phyloP scores from a whole-genome alignment of 2,113 vertebrate species.

The Cettia cetti region DNA sequence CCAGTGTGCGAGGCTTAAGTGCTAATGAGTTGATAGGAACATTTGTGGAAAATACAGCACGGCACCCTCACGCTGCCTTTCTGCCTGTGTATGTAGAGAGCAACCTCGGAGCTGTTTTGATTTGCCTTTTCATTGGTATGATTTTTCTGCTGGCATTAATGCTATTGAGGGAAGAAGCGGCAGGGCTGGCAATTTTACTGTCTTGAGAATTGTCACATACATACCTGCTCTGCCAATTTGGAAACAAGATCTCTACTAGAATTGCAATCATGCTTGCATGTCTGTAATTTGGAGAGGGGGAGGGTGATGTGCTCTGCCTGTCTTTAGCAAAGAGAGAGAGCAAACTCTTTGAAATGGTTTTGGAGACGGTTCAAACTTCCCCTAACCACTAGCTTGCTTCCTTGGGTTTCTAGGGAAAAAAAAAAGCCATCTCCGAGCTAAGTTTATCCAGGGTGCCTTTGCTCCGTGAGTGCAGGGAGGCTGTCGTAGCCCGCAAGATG shows the following conservation, averaged over 20 bases:
- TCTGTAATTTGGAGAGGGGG: neutral
- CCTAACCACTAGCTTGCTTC: neutral
- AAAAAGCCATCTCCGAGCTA: neutral
- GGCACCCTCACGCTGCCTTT: neutral
- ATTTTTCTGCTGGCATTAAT: neutral
- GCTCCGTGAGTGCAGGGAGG: neutral
- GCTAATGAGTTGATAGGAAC: neutral
- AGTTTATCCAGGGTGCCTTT: neutral
- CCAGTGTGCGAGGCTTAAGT: neutral
- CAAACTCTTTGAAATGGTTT: constrained; percentile 25
- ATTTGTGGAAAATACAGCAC: neutral
- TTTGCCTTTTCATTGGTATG: neutral
- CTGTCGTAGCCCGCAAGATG: neutral
- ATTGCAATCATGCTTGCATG: neutral
- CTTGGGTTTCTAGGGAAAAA: neutral
- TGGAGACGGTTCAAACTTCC: constrained; percentile 9
- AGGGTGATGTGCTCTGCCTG: neutral
- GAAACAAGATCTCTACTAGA: neutral
- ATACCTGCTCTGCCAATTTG: neutral
- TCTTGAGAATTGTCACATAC: neutral
- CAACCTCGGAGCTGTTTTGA: neutral
- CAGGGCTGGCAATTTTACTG: neutral
- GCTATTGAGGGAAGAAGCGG: neutral
- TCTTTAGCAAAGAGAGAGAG: neutral
- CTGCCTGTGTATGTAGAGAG: neutral